Conservation (phyloP, 2,797 vertebrate species). For the Hemibagrus guttatus region DNA sequence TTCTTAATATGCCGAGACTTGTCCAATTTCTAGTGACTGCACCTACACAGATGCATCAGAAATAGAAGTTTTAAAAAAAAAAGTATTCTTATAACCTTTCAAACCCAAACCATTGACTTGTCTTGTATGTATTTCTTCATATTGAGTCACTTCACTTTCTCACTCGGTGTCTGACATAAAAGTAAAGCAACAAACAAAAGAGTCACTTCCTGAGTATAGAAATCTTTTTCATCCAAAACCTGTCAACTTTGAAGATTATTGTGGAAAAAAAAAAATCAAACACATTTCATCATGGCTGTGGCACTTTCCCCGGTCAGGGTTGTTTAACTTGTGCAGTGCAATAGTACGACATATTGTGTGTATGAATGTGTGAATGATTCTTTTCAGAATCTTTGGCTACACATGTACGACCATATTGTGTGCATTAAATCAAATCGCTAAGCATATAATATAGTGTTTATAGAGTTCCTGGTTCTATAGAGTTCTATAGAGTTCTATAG, state of each 20-base stretch:
- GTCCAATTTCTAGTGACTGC: background rate
- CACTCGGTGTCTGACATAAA: slow-evolving; percentile 3
- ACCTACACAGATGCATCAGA: background rate
- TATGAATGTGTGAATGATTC: background rate
- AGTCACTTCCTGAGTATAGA: slow-evolving; percentile 7
- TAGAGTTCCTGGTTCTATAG: background rate
- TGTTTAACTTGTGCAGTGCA: background rate
- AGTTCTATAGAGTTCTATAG: too few relatives aligned
- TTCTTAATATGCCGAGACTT: background rate
- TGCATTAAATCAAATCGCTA: background rate
- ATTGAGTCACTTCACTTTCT: slow-evolving; percentile 31
- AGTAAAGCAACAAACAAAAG: slow-evolving; percentile 2
- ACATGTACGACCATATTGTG: background rate
- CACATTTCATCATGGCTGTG: background rate
- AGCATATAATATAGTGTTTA: background rate
- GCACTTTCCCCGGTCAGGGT: background rate
- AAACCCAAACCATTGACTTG: background rate
- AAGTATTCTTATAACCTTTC: background rate
- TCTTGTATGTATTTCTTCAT: background rate
- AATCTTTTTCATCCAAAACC: background rate
- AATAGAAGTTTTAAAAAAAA: background rate
- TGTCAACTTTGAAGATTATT: background rate
- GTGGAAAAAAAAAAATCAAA: background rate
- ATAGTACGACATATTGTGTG: background rate
- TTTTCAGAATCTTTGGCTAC: background rate